A percentile compares a stretch with the other conserved stretches of the same genome.
phyloP scores from a whole-genome alignment of 2,888 invertebrate genomes.

The Melieria picta region DNA sequence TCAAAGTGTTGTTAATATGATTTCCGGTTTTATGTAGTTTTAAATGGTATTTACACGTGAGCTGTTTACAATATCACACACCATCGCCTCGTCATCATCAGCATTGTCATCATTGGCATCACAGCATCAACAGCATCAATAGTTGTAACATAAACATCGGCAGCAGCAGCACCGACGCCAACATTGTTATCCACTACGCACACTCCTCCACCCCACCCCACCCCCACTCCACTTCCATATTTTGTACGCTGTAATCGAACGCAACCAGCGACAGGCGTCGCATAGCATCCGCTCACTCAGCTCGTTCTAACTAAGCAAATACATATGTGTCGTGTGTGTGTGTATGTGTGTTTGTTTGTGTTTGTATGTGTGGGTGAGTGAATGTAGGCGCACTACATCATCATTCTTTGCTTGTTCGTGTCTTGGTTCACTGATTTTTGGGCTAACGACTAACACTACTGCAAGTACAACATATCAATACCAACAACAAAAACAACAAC shows the following conservation, averaged over 20 bases:
- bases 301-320: not conserved
- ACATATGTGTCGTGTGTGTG: not conserved
- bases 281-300: not conserved
- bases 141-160: too few species aligned
- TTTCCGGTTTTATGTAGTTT: conserved; percentile 37
- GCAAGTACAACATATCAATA: not conserved
- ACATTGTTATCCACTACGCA: not conserved
- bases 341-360: not conserved
- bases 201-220: not conserved
- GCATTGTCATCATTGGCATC: not conserved
- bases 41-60: conserved; percentile 36
- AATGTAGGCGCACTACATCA: not conserved
- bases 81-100: conserved; percentile 12
- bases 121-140: too few species aligned
- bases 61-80: conserved; percentile 24
- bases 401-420: not conserved
- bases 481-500: not conserved
- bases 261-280: not conserved
- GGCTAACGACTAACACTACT: not conserved
- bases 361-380: not conserved
- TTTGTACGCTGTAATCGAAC: not conserved
- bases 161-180: not conserved
- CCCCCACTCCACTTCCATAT: not conserved
- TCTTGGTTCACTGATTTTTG: conserved; percentile 6
- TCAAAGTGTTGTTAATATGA: conserved; percentile 44